A percentile compares a stretch with the other conserved stretches of the same genome.
phyloP scores from a whole-genome alignment of 2,888 invertebrate species.

The Eilema depressum region DNA sequence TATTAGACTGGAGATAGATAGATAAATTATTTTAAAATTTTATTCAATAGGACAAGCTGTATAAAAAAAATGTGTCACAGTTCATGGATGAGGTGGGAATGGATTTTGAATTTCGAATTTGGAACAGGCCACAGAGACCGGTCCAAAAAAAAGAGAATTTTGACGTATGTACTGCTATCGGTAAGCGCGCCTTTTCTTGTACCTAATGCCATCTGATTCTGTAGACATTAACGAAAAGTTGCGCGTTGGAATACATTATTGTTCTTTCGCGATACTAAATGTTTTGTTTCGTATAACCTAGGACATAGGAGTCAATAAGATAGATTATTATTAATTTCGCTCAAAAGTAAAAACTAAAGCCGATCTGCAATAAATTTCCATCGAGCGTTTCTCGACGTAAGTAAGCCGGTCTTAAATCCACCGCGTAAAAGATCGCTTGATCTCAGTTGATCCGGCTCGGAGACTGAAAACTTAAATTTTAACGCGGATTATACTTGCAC shows the following conservation, averaged over 20 bases:
- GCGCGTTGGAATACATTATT: too few species aligned
- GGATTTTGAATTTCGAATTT: neutral
- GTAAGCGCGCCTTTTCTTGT: too few species aligned
- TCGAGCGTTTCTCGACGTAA: constrained; percentile 39
- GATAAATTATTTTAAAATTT: too few species aligned
- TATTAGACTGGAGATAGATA: too few species aligned
- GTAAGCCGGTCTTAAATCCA: constrained; percentile 41
- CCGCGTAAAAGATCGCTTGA: constrained; percentile 25
- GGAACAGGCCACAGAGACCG: too few species aligned
- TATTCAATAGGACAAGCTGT: neutral
- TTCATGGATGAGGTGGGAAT: neutral
- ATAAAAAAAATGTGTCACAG: neutral
- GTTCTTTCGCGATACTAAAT: too few species aligned
- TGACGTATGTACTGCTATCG: too few species aligned
- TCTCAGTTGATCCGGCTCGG: constrained; percentile 41
- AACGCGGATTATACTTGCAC: constrained; percentile 50
- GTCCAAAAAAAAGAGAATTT: too few species aligned
- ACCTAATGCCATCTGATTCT: too few species aligned
- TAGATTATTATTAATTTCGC: neutral
- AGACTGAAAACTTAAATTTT: constrained; percentile 54
- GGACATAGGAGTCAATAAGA: neutral
- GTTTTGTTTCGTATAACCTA: too few species aligned
- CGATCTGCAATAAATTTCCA: constrained; percentile 25
- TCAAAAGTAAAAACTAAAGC: neutral
- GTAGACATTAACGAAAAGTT: too few species aligned